Base-by-base conservation (phyloP, 2,888 invertebrate genomes). In the Phymatocera aterrima region DNA sequence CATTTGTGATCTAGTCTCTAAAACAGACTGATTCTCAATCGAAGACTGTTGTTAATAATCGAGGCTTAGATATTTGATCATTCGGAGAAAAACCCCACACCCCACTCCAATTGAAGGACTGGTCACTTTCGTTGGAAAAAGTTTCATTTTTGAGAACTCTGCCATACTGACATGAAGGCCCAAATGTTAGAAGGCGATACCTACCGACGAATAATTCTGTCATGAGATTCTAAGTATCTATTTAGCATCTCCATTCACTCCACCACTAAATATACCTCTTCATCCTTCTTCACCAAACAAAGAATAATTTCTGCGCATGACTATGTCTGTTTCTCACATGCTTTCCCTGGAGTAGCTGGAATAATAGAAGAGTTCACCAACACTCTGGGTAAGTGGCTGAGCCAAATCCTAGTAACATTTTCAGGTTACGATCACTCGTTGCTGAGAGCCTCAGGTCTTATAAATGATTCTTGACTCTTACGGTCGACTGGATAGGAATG, bases 291-390 rank as follows among this genome's bases (percentile, higher is more conserved):
- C 8, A 61, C 10, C 0, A 1, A 65, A 65, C 21, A 65, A 21
- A 24, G 48, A 70, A 72, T 72, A 51, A 72, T 72, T 51, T 72
- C 51, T 72, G 46, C 51, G 72, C 51, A 46, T 51, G 34, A 48
- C 51, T 34, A 51, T 72, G 34, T 51, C 31, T 54, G 10, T 72
- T 51, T 72, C 21, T 81, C 83, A 83, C 85, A 86, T 85, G 86
- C 86, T 85, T 84, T 79, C 84, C 79, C 83, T 83, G 85, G 83
- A 85, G 86, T 86, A 89, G 89, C 85, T 79, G 88, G 86, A 82
- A 84, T 86, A 80, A 82, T 88, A 85, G 89, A 89, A 85, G 88
- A 88, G 83, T 89, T 89, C 84, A 86, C 89, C 80, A 89, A 90
- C 80, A 88, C 88, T 64, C 84, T 89, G 81, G 90, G 90, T 90